Conservation (phyloP, 2,797 vertebrate species). For the Phataginus tricuspis region DNA sequence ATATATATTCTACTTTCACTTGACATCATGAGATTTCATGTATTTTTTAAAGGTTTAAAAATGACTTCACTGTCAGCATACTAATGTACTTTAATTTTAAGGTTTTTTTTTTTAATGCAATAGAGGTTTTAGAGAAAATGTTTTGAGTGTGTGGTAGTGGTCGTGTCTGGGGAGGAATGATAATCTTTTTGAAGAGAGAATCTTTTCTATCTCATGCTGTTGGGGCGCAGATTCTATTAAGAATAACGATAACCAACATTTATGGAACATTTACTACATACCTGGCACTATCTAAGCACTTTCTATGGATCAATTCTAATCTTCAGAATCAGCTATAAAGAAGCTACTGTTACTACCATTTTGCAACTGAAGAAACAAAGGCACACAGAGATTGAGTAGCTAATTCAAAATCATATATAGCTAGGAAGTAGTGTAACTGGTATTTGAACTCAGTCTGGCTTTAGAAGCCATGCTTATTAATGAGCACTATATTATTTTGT, state of each 20-base stretch:
- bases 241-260: neutral
- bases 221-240: neutral
- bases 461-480: neutral
- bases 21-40: neutral
- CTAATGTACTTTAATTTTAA: neutral
- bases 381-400: neutral
- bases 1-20: constrained; percentile 25
- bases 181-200: neutral
- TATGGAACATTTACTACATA: neutral
- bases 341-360: neutral
- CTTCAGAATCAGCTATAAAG: neutral
- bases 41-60: constrained; percentile 25
- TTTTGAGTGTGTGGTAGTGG: neutral
- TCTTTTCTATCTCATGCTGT: neutral
- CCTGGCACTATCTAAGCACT: neutral
- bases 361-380: neutral
- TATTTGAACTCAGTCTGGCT: neutral
- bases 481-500: neutral
- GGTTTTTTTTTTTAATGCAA: neutral
- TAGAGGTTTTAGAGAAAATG: neutral
- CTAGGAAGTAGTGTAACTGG: neutral
- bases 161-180: neutral
- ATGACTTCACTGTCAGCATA: neutral
- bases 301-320: neutral
- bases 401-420: neutral